phyloP scores from a whole-genome alignment of 1,140 invertebrate genomes.

The Gryllus bimaculatus region DNA sequence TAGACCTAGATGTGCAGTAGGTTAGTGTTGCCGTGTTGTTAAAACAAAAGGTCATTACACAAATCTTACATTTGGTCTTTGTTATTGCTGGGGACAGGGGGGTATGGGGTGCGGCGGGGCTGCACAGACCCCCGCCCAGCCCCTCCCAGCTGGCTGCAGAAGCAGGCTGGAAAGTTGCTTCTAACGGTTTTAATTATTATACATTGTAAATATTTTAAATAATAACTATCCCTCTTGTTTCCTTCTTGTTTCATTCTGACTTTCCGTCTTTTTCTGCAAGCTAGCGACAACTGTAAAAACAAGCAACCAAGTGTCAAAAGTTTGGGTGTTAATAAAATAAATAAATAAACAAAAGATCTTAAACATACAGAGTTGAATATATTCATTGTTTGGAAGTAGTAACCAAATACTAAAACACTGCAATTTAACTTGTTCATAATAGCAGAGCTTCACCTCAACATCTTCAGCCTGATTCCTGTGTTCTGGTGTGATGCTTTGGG shows the following conservation, averaged over 20 bases:
- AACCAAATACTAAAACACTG: conserved; percentile 19
- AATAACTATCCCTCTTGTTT: conserved; percentile 19
- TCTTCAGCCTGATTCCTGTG: conserved; percentile 12
- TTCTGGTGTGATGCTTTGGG: conserved; percentile 3
- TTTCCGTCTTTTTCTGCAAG: not conserved
- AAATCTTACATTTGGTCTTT: conserved; percentile 22
- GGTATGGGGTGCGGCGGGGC: not conserved
- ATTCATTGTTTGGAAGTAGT: conserved; percentile 23
- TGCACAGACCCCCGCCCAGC: not conserved
- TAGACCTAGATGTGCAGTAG: conserved; percentile 28
- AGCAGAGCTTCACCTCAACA: conserved; percentile 5
- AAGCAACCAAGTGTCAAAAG: conserved; percentile 20
- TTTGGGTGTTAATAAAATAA: conserved; percentile 24
- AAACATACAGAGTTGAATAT: conserved; percentile 22
- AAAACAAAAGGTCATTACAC: conserved; percentile 23
- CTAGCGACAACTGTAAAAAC: conserved; percentile 21
- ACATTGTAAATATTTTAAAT: conserved; percentile 27
- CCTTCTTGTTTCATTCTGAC: conserved; percentile 21
- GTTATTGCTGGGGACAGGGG: conserved; percentile 18
- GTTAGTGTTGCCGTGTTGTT: conserved; percentile 27
- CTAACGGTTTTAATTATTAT: conserved; percentile 24
- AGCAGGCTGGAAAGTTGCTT: conserved; percentile 21
- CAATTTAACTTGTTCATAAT: conserved; percentile 19
- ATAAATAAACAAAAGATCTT: conserved; percentile 22
- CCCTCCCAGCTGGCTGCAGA: conserved; percentile 17